A percentile compares a stretch with the other conserved stretches of the same genome.
These are phyloP conservation scores for Drosophila percnosoma DNA, from an alignment of 2,888 invertebrate species.

Conservation along the genomic window DNA sequence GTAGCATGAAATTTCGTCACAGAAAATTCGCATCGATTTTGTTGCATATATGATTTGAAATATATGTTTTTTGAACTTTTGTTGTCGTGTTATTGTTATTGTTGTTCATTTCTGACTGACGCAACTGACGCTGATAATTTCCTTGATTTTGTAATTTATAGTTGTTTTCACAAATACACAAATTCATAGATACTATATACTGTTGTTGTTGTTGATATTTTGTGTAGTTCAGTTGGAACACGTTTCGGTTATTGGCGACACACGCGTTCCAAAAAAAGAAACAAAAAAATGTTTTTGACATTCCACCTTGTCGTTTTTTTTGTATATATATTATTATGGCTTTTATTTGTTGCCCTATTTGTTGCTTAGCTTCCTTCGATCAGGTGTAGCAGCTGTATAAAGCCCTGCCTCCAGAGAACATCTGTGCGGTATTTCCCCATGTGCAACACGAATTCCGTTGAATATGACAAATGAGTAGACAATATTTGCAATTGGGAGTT, in stretches of 20 bases:
- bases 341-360: constrained; percentile 12
- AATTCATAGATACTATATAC: constrained; percentile 8
- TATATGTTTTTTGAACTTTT: constrained; percentile 58
- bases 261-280: constrained; percentile 51
- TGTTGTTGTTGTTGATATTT: not conserved
- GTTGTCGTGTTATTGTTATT: constrained; percentile 9
- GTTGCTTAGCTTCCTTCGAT: not conserved
- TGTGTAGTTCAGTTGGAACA: constrained; percentile 25
- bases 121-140: constrained; percentile 58
- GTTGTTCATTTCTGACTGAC: constrained; percentile 33
- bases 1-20: constrained; percentile 34
- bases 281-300: constrained; percentile 11
- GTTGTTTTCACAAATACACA: constrained; percentile 68
- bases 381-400: constrained; percentile 36
- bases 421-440: constrained; percentile 49
- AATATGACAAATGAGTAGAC: constrained; percentile 2
- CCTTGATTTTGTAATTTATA: constrained; percentile 77
- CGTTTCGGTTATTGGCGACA: constrained; percentile 57
- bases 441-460: constrained; percentile 8
- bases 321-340: not conserved
- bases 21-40: constrained; percentile 1
- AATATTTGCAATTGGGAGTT: constrained; percentile 54
- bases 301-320: not conserved
- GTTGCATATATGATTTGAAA: constrained; percentile 5
- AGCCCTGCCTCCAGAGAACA: constrained; percentile 28